Evolutionary conservation across 2,888 invertebrate genomes (phyloP), one percentile per base, ranked within the genome.

Genomic region (Melanostoma mellinum): DNA sequence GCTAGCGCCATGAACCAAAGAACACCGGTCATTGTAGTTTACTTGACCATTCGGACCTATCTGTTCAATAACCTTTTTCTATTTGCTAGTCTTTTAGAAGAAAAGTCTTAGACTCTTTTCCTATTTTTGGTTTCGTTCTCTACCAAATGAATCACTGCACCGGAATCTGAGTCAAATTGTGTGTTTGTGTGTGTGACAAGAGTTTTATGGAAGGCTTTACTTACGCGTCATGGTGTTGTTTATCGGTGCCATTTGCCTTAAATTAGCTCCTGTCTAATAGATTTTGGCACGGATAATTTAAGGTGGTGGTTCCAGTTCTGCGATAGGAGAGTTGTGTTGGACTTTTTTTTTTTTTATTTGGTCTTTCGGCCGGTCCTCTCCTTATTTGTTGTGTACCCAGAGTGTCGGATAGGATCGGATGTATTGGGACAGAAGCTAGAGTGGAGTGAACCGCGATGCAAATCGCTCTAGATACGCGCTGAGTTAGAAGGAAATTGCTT

Each of bases 231-330:
- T 79, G 84, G 79, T 79, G 79, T 84, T 79, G 84, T 84, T 79
- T 84, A 84, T 78, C 78, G 79, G 79, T 84, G 84, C 74, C 84
- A 79, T 78, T 84, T 84, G 79, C 79, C 84, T 79, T 79, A 84
- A 84, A 79, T 84, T 84, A 79, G 78, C 79, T 84, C 79, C 79
- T 84, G 79, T 84, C 84, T 84, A 84, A 84, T 84, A 84, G 84
- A 79, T 84, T 84, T 84, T 78, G 84, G 84, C 84, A 75, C 79
- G 84, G 79, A 84, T 84, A 84, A 74, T 79, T 79, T 82, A 82
- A 82, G 82, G 78, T 84, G 82, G 78, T 84, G 78, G 78, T 78
- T 81, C 72, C 69, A 74, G 60, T 61, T 63, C 50, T 33, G 67
- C 44, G 67, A 73, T 58, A 72, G 67, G 35, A 53, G 20, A 20